Conservation (phyloP, 2,797 vertebrate genomes). For the Mionectes olivaceus region DNA sequence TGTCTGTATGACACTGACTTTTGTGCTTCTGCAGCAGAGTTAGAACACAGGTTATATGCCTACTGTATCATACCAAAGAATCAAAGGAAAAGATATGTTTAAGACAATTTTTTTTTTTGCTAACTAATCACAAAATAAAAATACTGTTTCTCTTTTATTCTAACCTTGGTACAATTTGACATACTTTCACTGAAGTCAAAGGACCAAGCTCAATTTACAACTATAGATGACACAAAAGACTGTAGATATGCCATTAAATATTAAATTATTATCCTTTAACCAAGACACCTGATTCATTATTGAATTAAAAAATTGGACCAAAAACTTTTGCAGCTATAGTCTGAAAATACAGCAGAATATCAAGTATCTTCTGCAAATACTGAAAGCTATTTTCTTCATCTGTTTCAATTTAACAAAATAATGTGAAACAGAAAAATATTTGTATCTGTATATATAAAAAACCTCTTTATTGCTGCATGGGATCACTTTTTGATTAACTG, state of each 20-base stretch:
- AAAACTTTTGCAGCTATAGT: background rate
- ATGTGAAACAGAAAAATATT: background rate
- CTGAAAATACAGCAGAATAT: background rate
- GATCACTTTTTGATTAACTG: background rate
- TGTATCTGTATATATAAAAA: background rate
- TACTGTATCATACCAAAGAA: background rate
- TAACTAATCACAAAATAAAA: background rate
- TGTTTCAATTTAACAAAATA: background rate
- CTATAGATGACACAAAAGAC: background rate
- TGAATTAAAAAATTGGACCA: background rate
- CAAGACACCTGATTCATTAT: background rate
- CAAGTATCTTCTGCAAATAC: background rate
- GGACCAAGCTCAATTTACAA: background rate
- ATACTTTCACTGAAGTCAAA: background rate
- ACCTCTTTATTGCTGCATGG: background rate
- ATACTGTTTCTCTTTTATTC: fast-evolving
- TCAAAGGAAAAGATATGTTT: background rate
- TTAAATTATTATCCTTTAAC: background rate
- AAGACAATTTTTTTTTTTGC: background rate
- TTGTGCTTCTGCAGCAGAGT: background rate
- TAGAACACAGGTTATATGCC: background rate
- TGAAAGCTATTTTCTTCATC: fast-evolving
- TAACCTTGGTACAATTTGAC: background rate
- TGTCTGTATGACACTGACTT: background rate
- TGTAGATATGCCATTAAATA: background rate